Base-by-base conservation (phyloP, 1,140 invertebrate species). In the Bathynomus jamesi region DNA sequence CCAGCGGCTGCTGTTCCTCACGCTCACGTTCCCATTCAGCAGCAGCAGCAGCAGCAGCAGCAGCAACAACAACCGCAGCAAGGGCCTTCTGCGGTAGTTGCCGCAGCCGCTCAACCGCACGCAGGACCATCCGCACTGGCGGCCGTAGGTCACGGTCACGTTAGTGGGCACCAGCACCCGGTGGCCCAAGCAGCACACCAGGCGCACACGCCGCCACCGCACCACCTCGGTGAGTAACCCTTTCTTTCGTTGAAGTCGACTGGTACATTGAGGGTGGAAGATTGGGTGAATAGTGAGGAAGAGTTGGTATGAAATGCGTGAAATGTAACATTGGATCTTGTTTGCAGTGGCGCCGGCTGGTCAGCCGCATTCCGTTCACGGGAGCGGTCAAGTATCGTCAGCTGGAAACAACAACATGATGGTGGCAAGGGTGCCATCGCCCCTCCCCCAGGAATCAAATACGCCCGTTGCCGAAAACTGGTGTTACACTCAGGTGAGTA, bases 401-500 rank as follows among this genome's bases (percentile, higher is more conserved):
- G 46, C 46, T 27, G 68, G 65, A 11, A 71, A 65, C 28, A 69
- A 69, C 30, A n/a, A n/a, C n/a, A 93, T 93, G 91, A 91, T 91
- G 84, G 90, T 94, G 82, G 92, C 91, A 83, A 89, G 92, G 80
- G 92, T 94, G 81, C 91, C 92, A 78, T 92, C 90, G 85, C 79
- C 80, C n/a, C 64, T 74, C 25, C 92, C 92, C 81, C 89, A 90
- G 79, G 88, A 92, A 79, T 90, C 91, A 81, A 92, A 94, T 89
- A 94, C 92, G 80, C 93, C 93, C 79, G 92, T 95, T 73, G 93
- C 93, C 61, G 93, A 96, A 84, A 95, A 95, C 85, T 96, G 93
- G 93, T 96, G 93, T 87, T 95, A 95, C 82, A 96, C 93, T 81
- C 93, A 95, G 90, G 92, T 95, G 84, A 85, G 83, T 82, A 28